Evolutionary conservation across 2,888 invertebrate genomes (phyloP).

Genomic region (Drosophila anomelani): DNA sequence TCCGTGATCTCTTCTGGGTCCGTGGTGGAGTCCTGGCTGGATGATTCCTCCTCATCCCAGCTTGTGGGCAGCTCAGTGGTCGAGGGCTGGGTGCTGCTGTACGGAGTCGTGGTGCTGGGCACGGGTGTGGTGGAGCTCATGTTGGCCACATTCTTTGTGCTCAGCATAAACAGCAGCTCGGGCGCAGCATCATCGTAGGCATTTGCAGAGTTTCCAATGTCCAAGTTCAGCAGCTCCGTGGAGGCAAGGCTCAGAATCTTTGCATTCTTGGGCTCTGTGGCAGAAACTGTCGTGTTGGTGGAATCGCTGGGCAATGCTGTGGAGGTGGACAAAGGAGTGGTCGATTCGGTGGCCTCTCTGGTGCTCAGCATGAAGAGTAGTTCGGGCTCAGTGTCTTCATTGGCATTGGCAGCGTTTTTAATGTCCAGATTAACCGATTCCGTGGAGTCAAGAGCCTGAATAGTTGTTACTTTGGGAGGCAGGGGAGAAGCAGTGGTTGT

Average conservation of each 20-base stretch:
- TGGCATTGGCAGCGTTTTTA: background rate
- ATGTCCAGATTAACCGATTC: conserved; percentile 5
- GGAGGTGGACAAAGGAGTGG: conserved; percentile 10
- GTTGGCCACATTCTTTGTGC: background rate
- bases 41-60: background rate
- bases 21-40: conserved; percentile 1
- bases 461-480: background rate
- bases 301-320: background rate
- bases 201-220: conserved; percentile 11
- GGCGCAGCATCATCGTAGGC: conserved; percentile 20
- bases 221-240: conserved; percentile 16
- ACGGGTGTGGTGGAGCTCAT: conserved; percentile 21
- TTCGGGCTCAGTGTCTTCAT: conserved; percentile 11
- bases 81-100: background rate
- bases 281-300: background rate
- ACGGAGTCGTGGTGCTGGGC: conserved; percentile 7
- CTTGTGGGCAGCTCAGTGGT: conserved; percentile 12
- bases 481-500: background rate
- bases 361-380: conserved; percentile 5
- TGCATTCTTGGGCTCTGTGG: background rate
- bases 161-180: background rate
- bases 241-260: conserved; percentile 13
- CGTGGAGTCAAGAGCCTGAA: background rate
- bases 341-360: background rate
- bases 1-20: background rate